Percentiles rank a stretch among this genome's conserved stretches.
These are phyloP conservation scores for Temnothorax ravouxi DNA, from an alignment of 2,888 invertebrate genomes.

Conservation along the genomic window DNA sequence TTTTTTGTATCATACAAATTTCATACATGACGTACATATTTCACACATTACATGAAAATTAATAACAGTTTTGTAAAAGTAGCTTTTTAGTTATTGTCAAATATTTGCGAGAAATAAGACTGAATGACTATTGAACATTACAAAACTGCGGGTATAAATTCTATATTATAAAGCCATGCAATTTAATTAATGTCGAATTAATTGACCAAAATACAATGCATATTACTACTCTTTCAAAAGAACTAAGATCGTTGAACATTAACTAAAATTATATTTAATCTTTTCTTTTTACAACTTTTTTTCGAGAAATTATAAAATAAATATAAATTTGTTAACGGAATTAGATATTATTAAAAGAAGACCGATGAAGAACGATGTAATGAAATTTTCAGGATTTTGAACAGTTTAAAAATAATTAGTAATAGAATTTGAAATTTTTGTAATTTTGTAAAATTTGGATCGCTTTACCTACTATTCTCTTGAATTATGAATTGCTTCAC, in stretches of 20 bases:
- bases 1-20: too few relatives aligned
- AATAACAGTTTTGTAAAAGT: too few relatives aligned
- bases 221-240: background rate
- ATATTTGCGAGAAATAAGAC: too few relatives aligned
- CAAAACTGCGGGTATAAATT: background rate
- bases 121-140: too few relatives aligned
- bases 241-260: background rate
- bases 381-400: background rate
- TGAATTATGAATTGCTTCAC: background rate
- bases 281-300: background rate
- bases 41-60: too few relatives aligned
- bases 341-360: background rate
- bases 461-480: background rate
- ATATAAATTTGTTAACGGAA: background rate
- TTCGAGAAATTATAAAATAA: background rate
- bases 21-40: too few relatives aligned
- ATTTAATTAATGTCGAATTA: background rate
- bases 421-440: background rate
- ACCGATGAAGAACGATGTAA: background rate
- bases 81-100: too few relatives aligned
- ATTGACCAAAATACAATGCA: background rate
- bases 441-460: background rate
- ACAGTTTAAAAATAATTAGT: background rate
- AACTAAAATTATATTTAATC: background rate
- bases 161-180: background rate